Base-by-base conservation (phyloP, 2,797 vertebrate genomes). In the Amniataba percoides region DNA sequence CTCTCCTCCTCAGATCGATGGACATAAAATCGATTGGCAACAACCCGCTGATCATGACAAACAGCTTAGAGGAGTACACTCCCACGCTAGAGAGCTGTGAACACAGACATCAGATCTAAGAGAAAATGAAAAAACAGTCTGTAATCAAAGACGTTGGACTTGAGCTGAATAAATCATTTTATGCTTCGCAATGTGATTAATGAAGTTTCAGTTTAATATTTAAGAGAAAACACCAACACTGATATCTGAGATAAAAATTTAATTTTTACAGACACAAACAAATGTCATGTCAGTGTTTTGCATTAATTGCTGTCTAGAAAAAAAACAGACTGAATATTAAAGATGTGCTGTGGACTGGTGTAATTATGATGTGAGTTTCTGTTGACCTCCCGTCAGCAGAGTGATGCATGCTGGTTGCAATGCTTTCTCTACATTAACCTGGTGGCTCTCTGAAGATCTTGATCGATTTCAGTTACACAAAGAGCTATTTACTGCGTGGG, bases 21-120 rank as follows among this genome's bases (percentile, higher is more conserved):
- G 72, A 70, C 69, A 71, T 19, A 68, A 74, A 87, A 77, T 88
- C 53, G 0, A 62, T 76, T 40, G 69, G 19, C 52, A 85, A 63
- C 60, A 52, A 87, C 57, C 25, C 0, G 23, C 51, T 78, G 55
- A 77, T 77, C 27, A 13, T 19, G 36, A 75, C 57, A 68, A 77
- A 66, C 23, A 39, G 59, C 15, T 16, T 49, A 68, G 51, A 65
- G 5, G 19, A 66, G 83, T 71, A 46, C 23, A 45, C 59, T 73
- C 46, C 19, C 9, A 4, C 0, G 2, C 23, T 0, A 7, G 3
- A 71, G 57, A 78, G 43, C 36, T 39, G 36, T 71, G 40, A 80
- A 78, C 14, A 48, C 13, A 36, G 27, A 67, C 42, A 27, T 45
- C 19, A 27, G 25, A 58, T 23, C 23, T 0, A 21, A 53, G 42